Percentiles rank a stretch among this genome's conserved stretches.
These are phyloP conservation scores for Acomys russatus DNA, from an alignment of 2,797 vertebrate species.

Conservation along the genomic window DNA sequence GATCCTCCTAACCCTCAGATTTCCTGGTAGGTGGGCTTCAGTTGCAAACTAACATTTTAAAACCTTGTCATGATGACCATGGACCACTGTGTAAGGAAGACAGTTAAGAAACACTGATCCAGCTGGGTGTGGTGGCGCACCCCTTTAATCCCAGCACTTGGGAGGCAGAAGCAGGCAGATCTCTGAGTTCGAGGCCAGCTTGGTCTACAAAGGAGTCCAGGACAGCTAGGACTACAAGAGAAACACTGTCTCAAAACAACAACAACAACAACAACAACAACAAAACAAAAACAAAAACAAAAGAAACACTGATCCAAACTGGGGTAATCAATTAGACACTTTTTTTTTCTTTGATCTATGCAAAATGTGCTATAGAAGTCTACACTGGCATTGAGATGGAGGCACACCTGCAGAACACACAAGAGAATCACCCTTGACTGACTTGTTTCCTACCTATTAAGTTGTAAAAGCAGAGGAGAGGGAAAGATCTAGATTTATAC, in stretches of 20 bases:
- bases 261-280: too few relatives aligned
- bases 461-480: neutral
- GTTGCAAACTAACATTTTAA: neutral
- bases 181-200: too few relatives aligned
- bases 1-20: neutral
- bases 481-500: neutral
- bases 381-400: neutral
- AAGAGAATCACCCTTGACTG: neutral
- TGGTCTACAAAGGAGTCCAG: too few relatives aligned
- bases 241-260: too few relatives aligned
- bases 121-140: too few relatives aligned
- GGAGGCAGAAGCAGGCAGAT: too few relatives aligned
- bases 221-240: too few relatives aligned
- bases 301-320: neutral
- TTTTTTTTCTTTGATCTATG: neutral
- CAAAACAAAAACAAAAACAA: too few relatives aligned
- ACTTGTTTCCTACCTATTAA: neutral
- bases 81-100: neutral
- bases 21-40: neutral
- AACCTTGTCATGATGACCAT: neutral
- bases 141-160: too few relatives aligned
- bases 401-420: neutral
- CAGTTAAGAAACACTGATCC: neutral
- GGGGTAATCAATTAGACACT: neutral
- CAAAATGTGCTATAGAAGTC: neutral